phyloP scores from a whole-genome alignment of 2,888 invertebrate species.

The Orthosia gracilis region DNA sequence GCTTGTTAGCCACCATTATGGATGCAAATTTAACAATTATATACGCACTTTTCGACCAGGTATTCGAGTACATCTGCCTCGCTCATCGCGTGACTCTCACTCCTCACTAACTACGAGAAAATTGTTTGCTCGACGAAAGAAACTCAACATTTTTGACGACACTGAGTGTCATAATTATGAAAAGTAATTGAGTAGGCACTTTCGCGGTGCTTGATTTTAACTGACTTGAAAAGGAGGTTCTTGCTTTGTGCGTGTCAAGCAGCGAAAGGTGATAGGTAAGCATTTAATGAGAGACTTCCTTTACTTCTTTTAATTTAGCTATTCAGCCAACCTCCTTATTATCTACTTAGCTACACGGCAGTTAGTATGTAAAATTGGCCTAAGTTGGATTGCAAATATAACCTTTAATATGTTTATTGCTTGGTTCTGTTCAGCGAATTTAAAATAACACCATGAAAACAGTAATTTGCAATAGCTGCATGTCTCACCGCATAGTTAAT shows the following conservation, averaged over 20 bases:
- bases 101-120: constrained; percentile 70
- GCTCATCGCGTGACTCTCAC: constrained; percentile 78
- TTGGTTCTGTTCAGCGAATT: not conserved
- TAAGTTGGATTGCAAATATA: not conserved
- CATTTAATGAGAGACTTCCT: constrained; percentile 32
- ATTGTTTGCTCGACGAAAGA: constrained; percentile 71
- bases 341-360: not conserved
- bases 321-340: not conserved
- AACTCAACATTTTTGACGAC: constrained; percentile 70
- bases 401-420: not conserved
- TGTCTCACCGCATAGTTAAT: constrained; percentile 52
- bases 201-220: constrained; percentile 28
- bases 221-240: constrained; percentile 22
- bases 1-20: constrained; percentile 87
- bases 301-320: constrained; percentile 3
- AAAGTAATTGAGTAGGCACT: constrained; percentile 41
- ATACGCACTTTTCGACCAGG: constrained; percentile 68
- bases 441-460: constrained; percentile 17
- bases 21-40: constrained; percentile 88
- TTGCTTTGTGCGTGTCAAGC: constrained; percentile 30
- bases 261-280: constrained; percentile 30
- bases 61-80: constrained; percentile 71
- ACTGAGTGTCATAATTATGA: constrained; percentile 65
- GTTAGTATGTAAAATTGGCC: constrained; percentile 6
- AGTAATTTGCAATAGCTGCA: constrained; percentile 59